phyloP scores from a whole-genome alignment of 2,888 invertebrate species.

The Torymus auratus region DNA sequence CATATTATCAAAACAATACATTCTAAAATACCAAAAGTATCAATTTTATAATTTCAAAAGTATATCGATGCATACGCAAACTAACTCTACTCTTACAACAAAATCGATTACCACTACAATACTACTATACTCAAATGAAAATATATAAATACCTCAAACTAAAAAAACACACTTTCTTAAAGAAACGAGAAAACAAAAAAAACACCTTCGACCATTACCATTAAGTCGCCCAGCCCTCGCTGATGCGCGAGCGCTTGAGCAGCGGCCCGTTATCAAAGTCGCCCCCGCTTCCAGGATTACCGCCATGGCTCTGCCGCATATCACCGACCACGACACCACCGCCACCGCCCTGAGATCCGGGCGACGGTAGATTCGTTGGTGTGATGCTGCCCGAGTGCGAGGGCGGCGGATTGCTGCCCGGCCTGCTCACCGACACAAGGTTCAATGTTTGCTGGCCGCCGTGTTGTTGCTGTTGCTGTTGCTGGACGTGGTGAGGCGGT shows the following conservation, averaged over 20 bases:
- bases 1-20: no score
- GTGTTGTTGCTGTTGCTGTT: slow-evolving; percentile 60
- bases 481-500: slow-evolving; percentile 68
- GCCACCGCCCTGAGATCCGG: slow-evolving; percentile 77
- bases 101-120: no score
- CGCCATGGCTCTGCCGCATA: slow-evolving; percentile 79
- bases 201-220: slow-evolving; percentile 61
- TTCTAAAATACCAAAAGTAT: no score
- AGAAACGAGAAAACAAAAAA: background rate
- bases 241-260: slow-evolving; percentile 91
- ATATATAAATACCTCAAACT: no score
- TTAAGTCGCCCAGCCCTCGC: slow-evolving; percentile 95
- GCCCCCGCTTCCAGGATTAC: slow-evolving; percentile 74
- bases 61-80: no score
- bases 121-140: no score
- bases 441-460: slow-evolving; percentile 70
- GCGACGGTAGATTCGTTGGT: slow-evolving; percentile 88
- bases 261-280: slow-evolving; percentile 83
- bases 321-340: slow-evolving; percentile 75
- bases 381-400: slow-evolving; percentile 85
- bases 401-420: slow-evolving; percentile 74
- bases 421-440: slow-evolving; percentile 72
- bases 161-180: no score
- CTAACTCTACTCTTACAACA: no score
- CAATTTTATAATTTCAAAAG: no score